phyloP scores from a whole-genome alignment of 2,888 invertebrate species.

The Neuroscelio doddi region DNA sequence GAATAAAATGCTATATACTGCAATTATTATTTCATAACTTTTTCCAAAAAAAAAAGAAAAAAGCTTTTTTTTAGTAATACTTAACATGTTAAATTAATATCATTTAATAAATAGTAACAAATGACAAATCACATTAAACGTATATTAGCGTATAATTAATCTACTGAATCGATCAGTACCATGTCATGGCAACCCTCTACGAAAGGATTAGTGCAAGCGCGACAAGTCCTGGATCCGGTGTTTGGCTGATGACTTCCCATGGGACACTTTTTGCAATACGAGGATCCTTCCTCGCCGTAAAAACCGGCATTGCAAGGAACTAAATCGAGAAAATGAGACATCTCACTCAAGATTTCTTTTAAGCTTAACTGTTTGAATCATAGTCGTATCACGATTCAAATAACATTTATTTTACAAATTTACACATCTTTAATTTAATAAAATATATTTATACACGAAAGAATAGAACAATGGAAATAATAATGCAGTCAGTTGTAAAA shows the following conservation, averaged over 20 bases:
- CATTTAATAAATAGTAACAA: constrained; percentile 4
- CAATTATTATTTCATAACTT: no score
- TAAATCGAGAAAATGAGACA: constrained; percentile 38
- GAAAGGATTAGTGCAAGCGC: constrained; percentile 61
- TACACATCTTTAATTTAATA: no score
- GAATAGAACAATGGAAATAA: no score
- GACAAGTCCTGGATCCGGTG: constrained; percentile 58
- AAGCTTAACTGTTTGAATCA: constrained; percentile 10
- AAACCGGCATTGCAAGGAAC: constrained; percentile 60
- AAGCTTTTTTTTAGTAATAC: background rate
- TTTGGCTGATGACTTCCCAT: constrained; percentile 59
- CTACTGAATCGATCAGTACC: constrained; percentile 48
- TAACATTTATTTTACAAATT: no score
- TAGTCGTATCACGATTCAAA: no score
- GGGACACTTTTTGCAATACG: constrained; percentile 59
- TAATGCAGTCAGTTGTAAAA: no score
- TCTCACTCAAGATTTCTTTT: constrained; percentile 28
- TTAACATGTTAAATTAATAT: constrained; percentile 2
- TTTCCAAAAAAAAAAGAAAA: constrained; percentile 7
- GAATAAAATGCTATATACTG: no score
- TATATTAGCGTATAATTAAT: constrained; percentile 2
- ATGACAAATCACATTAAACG: constrained; percentile 3
- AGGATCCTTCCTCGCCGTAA: constrained; percentile 61
- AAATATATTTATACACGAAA: no score
- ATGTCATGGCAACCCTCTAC: constrained; percentile 60